Evolutionary conservation across 2,113 vertebrate species (phyloP).

Genomic region (Poeciliopsis turrubarensis): DNA sequence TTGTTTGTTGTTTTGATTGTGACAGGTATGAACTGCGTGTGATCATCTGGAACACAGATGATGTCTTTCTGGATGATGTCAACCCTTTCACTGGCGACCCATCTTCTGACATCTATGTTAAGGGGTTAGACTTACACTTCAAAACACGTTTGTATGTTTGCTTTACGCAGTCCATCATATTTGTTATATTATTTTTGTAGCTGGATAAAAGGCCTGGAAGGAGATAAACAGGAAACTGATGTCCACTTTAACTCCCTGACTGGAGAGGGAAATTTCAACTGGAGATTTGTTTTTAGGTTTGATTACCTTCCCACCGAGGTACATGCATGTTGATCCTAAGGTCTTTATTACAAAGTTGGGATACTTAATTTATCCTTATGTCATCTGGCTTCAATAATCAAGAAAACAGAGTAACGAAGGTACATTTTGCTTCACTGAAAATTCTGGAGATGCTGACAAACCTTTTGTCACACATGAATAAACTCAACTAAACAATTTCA

Average conservation of each 20-base stretch:
- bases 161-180: too few species aligned
- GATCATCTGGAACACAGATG: constrained; percentile 93
- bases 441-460: not conserved
- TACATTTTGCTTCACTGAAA: not conserved
- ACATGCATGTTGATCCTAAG: not conserved
- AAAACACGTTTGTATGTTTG: not conserved
- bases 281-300: constrained; percentile 92
- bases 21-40: constrained; percentile 90
- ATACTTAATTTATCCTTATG: not conserved
- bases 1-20: constrained; percentile 23
- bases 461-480: not conserved
- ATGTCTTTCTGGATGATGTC: constrained; percentile 91
- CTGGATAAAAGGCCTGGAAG: constrained; percentile 92
- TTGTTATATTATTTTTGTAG: constrained; percentile 68
- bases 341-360: not conserved
- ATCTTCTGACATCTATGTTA: constrained; percentile 94
- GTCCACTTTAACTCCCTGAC: constrained; percentile 96
- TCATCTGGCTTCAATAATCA: not conserved
- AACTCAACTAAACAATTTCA: not conserved
- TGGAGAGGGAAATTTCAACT: constrained; percentile 96
- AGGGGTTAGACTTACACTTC: constrained; percentile 79
- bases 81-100: constrained; percentile 90
- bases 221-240: constrained; percentile 92
- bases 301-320: constrained; percentile 90
- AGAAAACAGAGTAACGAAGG: not conserved